A percentile compares a stretch with the other conserved stretches of the same genome.
Evolutionary conservation across 2,113 vertebrate genomes (phyloP).

Genomic region (Gnathonemus longibarbis): DNA sequence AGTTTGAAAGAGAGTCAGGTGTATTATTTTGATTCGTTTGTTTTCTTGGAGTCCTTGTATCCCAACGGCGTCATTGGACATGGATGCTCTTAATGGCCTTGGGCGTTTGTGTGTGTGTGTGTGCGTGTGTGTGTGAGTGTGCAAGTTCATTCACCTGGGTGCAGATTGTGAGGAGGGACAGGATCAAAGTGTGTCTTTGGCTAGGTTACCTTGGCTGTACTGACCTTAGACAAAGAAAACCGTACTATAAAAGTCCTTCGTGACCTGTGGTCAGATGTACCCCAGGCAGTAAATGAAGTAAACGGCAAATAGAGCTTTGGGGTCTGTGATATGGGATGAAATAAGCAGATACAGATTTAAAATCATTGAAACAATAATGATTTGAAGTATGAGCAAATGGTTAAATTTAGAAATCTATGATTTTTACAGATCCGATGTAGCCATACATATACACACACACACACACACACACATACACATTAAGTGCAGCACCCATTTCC

Average conservation of each 20-base stretch:
- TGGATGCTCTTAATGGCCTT: not conserved
- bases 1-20: not conserved
- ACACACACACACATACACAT: not conserved
- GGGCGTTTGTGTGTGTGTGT: not conserved
- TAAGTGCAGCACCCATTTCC: not conserved
- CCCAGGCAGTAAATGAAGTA: not conserved
- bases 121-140: not conserved
- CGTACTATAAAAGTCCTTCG: not conserved
- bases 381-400: not conserved
- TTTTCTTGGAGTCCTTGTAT: not conserved
- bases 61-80: not conserved
- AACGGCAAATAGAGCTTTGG: not conserved
- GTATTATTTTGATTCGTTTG: not conserved
- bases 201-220: not conserved
- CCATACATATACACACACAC: not conserved
- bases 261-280: not conserved
- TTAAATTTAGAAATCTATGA: not conserved
- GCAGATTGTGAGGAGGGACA: not conserved
- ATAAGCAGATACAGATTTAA: not conserved
- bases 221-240: conserved; percentile 14
- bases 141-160: not conserved
- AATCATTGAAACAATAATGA: not conserved
- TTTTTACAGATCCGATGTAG: not conserved
- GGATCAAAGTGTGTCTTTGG: conserved; percentile 3
- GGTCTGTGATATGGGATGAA: not conserved